Evolutionary conservation across 2,797 vertebrate species (phyloP).

Genomic region (Siniperca obscura): DNA sequence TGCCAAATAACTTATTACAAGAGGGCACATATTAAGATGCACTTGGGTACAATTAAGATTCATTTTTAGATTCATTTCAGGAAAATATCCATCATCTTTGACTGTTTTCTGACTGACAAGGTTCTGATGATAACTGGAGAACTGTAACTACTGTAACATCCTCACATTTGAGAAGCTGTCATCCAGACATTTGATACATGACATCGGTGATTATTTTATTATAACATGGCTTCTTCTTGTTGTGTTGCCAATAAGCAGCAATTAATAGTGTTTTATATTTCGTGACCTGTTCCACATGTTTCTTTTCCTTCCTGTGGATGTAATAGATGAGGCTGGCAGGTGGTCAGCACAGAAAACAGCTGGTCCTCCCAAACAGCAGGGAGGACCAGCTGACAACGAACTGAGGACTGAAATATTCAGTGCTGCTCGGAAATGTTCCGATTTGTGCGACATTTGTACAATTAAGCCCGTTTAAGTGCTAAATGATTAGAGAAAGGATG

Average conservation of each 20-base stretch:
- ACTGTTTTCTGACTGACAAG: not conserved
- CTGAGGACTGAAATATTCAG: conserved; percentile 19
- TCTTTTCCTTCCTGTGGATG: conserved; percentile 2
- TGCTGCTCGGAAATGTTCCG: not conserved
- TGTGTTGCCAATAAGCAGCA: not conserved
- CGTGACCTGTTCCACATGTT: not conserved
- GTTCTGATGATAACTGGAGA: not conserved
- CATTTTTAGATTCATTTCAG: not conserved
- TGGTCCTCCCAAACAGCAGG: conserved; percentile 19
- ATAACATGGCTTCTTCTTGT: not conserved
- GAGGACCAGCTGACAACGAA: not conserved
- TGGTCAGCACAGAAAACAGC: conserved; percentile 15
- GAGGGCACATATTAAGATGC: not conserved
- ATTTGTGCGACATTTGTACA: conserved; percentile 8
- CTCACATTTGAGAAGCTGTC: too few species aligned
- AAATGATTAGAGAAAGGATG: conserved; percentile 18
- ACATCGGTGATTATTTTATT: too few species aligned
- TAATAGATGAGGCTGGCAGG: conserved; percentile 21
- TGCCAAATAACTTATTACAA: not conserved
- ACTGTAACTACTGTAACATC: too few species aligned
- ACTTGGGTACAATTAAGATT: not conserved
- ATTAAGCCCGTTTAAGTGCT: not conserved
- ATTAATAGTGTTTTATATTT: not conserved
- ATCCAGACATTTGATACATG: too few species aligned
- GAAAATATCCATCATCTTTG: not conserved